Base-by-base conservation (phyloP, 2,113 vertebrate genomes). In the Syngnathus scovelli region DNA sequence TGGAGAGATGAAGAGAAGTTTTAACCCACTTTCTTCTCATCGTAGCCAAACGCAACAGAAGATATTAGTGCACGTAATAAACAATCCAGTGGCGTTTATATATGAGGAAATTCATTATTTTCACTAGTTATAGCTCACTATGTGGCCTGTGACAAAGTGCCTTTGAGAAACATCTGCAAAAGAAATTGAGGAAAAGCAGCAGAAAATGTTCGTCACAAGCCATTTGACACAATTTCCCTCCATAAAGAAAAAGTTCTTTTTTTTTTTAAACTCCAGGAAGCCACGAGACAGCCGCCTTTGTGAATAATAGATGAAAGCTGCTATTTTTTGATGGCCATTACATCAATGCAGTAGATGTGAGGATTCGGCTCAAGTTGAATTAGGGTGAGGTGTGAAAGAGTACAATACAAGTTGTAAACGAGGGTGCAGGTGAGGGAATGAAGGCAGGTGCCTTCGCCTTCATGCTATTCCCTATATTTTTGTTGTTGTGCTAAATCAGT, bases 41-140 rank as follows among this genome's bases (percentile, higher is more conserved):
- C 23, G 12, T 15, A 19, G 55, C 62, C 75, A 71, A 62, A 72
- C 51, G 74, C 72, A 83, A 80, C 86, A 85, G 83, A 87, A 75
- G 82, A 71, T 69, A 59, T 72, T 46, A 64, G 4, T 5, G 36
- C 21, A 5, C 64, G 73, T 33, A 33, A 23, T 56, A 11, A 56
- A 56, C 12, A 6, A 27, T 33, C 52, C 52, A 6, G 4, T 23
- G 51, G 51, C 51, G 23, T 11, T 23, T 55, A 27, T 55, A 55
- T 13, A 27, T 13, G 21, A 13, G 23, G 12, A 16, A 56, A 56
- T 46, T 46, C 4, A 15, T 16, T 46, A 46, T 49, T 19, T 18
- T 19, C 46, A 49, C 16, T 49, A 19, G 46, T 19, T 1, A 1
- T 19, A 18, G 18, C 46, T 21, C 18, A 23, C 52, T 23, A 11